A percentile compares a stretch with the other conserved stretches of the same genome.
These are phyloP conservation scores for Sylvilagus floridanus DNA, from an alignment of 2,797 vertebrate species.

Conservation along the genomic window DNA sequence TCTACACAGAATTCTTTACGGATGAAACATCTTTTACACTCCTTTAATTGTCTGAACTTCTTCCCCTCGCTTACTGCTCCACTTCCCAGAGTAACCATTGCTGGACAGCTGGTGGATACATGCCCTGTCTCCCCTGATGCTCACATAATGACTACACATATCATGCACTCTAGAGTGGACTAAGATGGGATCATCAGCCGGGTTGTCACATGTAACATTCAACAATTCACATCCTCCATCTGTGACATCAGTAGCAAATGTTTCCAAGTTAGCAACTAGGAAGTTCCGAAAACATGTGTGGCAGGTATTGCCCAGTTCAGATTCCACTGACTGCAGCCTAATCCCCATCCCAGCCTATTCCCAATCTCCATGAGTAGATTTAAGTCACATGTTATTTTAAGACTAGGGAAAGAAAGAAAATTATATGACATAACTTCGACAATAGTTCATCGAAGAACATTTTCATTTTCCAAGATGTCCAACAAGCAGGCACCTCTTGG, in stretches of 20 bases:
- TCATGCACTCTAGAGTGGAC: neutral
- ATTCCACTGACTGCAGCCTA: neutral
- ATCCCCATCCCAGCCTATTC: neutral
- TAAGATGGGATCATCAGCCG: neutral
- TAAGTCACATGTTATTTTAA: neutral
- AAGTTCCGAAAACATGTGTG: neutral
- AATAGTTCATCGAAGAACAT: neutral
- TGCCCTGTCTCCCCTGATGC: neutral
- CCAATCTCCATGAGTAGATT: neutral
- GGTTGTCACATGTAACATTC: neutral
- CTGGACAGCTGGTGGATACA: neutral
- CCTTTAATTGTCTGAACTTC: neutral
- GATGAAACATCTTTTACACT: neutral
- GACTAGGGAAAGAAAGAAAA: neutral
- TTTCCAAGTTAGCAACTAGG: slow-evolving; percentile 4
- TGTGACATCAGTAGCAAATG: neutral
- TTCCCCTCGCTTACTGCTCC: neutral
- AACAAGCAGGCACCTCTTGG: neutral
- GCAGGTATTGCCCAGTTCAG: fast-evolving
- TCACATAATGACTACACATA: neutral
- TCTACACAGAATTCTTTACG: neutral
- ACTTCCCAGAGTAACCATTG: neutral
- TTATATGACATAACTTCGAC: neutral
- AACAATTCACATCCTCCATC: neutral
- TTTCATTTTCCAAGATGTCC: neutral